phyloP scores from a whole-genome alignment of 1,140 invertebrate species.

The Samia ricini region DNA sequence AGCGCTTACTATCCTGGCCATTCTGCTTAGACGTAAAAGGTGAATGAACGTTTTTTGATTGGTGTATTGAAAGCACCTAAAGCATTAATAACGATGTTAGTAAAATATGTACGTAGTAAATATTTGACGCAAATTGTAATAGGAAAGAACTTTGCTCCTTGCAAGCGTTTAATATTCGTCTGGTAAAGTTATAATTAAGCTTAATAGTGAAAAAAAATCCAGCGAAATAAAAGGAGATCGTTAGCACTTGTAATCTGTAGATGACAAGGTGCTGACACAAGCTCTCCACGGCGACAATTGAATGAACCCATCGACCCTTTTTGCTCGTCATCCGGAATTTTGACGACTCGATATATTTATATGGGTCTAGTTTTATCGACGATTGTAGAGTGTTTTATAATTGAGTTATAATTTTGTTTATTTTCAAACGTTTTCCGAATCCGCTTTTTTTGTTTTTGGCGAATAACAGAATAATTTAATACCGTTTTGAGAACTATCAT shows the following conservation, averaged over 20 bases:
- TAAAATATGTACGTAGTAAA: too few relatives aligned
- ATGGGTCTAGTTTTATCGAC: neutral
- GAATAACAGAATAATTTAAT: too few relatives aligned
- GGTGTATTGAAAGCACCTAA: neutral
- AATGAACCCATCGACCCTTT: constrained; percentile 35
- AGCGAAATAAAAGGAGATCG: constrained; percentile 27
- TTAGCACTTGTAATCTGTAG: constrained; percentile 31
- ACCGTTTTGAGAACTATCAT: too few relatives aligned
- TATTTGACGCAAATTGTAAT: too few relatives aligned
- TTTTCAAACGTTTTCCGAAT: too few relatives aligned
- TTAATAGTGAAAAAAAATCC: constrained; percentile 14
- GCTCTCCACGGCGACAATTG: constrained; percentile 21
- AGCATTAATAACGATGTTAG: too few relatives aligned
- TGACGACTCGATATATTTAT: constrained; percentile 6
- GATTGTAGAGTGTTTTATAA: neutral
- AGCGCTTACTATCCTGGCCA: constrained; percentile 65
- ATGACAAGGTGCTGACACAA: constrained; percentile 38
- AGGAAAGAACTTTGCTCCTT: neutral
- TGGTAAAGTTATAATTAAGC: constrained; percentile 18
- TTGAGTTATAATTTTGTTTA: neutral
- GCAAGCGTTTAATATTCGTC: neutral
- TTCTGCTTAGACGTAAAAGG: constrained; percentile 64
- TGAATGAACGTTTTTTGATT: constrained; percentile 22
- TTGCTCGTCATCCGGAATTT: constrained; percentile 19
- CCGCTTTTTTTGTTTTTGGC: too few relatives aligned